Base-by-base conservation (phyloP, 2,113 vertebrate genomes). In the Verasper variegatus region DNA sequence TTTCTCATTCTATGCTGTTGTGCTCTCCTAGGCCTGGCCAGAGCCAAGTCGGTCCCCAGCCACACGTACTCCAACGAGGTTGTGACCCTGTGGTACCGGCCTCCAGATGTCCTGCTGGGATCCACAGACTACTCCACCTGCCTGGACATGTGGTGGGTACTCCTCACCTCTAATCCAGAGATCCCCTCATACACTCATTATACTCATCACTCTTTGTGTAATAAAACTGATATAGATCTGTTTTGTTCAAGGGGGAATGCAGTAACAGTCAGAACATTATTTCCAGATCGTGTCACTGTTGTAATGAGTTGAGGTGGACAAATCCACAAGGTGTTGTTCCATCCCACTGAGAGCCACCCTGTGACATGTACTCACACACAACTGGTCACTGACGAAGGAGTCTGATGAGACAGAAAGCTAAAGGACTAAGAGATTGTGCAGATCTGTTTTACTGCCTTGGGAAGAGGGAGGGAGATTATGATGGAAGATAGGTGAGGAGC, bases 1-100 rank as follows among this genome's bases (percentile, higher is more conserved):
- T 76, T 84, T 64, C 76, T 90, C 23, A 85, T 6, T 74, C 49
- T 0, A 18, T 68, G 52, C 54, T 76, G 69, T 74, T 88, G 54
- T 88, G 54, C 11, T 24, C 60, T 59, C 58, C n/a, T 31, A 99
- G 98, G 97, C 85, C 95, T 99, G 84, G 98, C 98, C 74, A 94
- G 97, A 91, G 97, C 97, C 72, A 99, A 99, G 90, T 99, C 97
- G 0, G 96, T 98, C 78, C 97, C 97, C 78, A 99, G 98, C 90
- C 98, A 99, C 86, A 99, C 98, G 0, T 99, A 99, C 85, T 99
- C 97, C 86, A 99, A 99, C 61, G 98, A 99, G 94, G 98, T 99
- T 87, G 98, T 99, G 86, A 99, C 98, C 23, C 92, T 99, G 23
- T 99, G 97, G 97, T 99, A 99, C 90, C 94, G 98, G 57, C 98